phyloP scores from a whole-genome alignment of 2,113 vertebrate genomes.

The Percina caprodes region DNA sequence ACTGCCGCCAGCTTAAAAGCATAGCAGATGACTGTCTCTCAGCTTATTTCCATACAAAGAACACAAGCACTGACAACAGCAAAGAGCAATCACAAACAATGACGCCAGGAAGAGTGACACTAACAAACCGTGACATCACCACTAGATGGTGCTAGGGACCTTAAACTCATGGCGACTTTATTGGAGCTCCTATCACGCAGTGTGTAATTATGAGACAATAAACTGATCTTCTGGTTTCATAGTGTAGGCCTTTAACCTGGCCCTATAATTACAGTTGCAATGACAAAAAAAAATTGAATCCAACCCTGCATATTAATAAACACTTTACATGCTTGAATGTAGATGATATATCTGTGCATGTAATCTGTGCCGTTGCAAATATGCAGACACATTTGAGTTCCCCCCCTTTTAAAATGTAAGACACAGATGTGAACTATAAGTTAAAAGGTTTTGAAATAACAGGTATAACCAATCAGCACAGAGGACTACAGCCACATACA shows the following conservation, averaged over 20 bases:
- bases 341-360: background rate
- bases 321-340: background rate
- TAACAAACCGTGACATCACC: constrained; percentile 19
- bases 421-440: background rate
- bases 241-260: constrained; percentile 4
- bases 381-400: background rate
- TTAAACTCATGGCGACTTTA: background rate
- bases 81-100: background rate
- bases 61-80: background rate
- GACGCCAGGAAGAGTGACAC: background rate
- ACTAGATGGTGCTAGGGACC: constrained; percentile 63
- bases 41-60: background rate
- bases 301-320: constrained; percentile 11
- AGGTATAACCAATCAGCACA: background rate
- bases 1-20: background rate
- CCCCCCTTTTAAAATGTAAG: background rate
- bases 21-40: background rate
- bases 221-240: constrained; percentile 28
- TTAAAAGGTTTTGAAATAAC: background rate
- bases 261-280: constrained; percentile 27
- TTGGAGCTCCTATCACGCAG: background rate
- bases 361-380: background rate
- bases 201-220: constrained; percentile 16
- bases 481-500: constrained; percentile 21
- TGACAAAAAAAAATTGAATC: constrained; percentile 28